Conservation (phyloP, 2,113 vertebrate species). For the Saccopteryx leptura region DNA sequence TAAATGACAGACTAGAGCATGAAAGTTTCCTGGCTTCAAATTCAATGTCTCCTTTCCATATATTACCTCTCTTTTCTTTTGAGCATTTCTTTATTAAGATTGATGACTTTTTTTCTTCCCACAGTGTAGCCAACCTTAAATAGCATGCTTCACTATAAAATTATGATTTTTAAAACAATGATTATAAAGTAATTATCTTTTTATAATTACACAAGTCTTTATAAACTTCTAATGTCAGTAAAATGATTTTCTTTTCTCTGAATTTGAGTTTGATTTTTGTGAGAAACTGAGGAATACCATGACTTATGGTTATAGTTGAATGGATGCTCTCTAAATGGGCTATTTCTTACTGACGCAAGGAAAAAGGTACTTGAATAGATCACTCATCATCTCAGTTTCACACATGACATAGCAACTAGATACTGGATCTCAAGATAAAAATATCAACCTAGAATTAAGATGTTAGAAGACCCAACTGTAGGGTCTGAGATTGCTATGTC, state of each 20-base stretch:
- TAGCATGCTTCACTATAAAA: background rate
- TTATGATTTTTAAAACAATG: conserved; percentile 20
- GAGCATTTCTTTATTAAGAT: background rate
- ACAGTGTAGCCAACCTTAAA: background rate
- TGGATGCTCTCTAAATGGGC: background rate
- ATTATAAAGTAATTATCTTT: background rate
- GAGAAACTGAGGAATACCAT: background rate
- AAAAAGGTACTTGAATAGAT: background rate
- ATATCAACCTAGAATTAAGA: background rate
- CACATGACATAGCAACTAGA: background rate
- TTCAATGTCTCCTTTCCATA: background rate
- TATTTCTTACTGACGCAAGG: background rate
- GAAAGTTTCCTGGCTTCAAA: background rate
- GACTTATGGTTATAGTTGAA: background rate
- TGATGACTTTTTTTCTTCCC: background rate
- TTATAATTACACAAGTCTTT: conserved; percentile 2
- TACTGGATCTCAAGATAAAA: background rate
- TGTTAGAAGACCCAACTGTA: background rate
- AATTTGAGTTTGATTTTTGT: background rate
- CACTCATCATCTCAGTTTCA: conserved; percentile 1
- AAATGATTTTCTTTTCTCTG: conserved; percentile 23
- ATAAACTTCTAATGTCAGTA: background rate
- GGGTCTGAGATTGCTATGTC: background rate
- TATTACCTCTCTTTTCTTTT: background rate
- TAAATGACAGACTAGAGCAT: background rate